Conservation (phyloP, 2,797 vertebrate species). For the Simalia tracyae region DNA sequence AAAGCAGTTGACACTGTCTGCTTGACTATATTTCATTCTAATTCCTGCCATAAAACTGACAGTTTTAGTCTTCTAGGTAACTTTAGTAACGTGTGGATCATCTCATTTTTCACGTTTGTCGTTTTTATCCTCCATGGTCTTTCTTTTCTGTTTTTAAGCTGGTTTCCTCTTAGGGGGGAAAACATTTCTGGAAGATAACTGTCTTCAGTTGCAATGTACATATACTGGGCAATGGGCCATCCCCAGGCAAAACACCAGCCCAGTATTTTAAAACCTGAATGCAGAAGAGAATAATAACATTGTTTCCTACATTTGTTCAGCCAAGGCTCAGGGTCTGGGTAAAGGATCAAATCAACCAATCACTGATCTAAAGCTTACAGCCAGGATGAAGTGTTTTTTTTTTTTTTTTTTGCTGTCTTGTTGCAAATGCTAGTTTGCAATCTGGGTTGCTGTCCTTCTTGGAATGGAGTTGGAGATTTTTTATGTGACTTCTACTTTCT, state of each 20-base stretch:
- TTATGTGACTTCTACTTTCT: neutral
- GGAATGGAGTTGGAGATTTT: neutral
- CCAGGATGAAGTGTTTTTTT: neutral
- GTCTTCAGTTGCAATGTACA: neutral
- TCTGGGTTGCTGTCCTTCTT: neutral
- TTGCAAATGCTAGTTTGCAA: neutral
- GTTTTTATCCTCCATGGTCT: conserved; percentile 4
- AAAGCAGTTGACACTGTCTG: conserved; percentile 29
- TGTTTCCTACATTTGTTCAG: neutral
- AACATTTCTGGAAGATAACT: neutral
- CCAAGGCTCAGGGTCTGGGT: neutral
- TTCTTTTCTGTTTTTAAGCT: rapidly evolving
- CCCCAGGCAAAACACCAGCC: neutral
- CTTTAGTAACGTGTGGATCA: conserved; percentile 36
- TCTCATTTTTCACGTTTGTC: conserved; percentile 40
- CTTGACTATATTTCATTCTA: conserved; percentile 46
- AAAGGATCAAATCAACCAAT: neutral
- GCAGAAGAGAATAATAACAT: neutral
- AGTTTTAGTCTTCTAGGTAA: conserved; percentile 48
- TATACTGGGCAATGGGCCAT: neutral
- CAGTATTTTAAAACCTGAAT: neutral
- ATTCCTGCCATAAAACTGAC: conserved; percentile 55
- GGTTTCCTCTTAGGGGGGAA: neutral
- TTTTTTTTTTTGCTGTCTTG: neutral
- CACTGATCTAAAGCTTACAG: neutral